Percentiles rank a stretch among this genome's conserved stretches.
These are phyloP conservation scores for Anthoptus insignis DNA, from an alignment of 2,888 invertebrate genomes.

Conservation along the genomic window DNA sequence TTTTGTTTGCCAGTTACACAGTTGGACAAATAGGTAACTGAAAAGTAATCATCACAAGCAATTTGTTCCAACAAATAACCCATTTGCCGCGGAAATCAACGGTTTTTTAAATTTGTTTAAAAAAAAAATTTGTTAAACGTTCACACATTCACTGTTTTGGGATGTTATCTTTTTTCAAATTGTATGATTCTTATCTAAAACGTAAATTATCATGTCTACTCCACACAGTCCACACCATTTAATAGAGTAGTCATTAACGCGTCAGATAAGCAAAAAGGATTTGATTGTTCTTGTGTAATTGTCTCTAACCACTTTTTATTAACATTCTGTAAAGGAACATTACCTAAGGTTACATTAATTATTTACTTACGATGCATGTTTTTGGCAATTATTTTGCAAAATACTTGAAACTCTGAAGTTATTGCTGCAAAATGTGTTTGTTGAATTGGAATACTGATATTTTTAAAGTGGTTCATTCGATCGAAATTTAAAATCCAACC, in stretches of 20 bases:
- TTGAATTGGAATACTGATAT: no score
- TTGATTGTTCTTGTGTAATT: constrained; percentile 15
- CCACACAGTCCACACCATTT: constrained; percentile 12
- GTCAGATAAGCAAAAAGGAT: constrained; percentile 13
- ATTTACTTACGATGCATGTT: neutral
- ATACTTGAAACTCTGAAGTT: neutral
- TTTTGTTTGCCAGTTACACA: no score
- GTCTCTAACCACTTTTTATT: constrained; percentile 1
- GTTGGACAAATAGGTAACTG: no score
- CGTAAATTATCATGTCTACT: neutral
- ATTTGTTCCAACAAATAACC: neutral
- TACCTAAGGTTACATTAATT: constrained; percentile 13
- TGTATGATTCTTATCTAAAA: neutral
- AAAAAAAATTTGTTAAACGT: neutral
- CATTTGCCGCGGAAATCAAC: no score
- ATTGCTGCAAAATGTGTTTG: no score
- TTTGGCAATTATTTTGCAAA: neutral
- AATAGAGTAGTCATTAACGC: constrained; percentile 12
- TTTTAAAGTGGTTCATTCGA: no score
- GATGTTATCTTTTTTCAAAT: neutral
- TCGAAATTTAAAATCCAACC: no score
- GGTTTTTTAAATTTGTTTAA: neutral
- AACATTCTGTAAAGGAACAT: neutral
- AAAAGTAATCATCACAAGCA: neutral
- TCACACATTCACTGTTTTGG: neutral